Evolutionary conservation across 1,140 invertebrate genomes (phyloP).

Genomic region (Drosophila malerkotliana): DNA sequence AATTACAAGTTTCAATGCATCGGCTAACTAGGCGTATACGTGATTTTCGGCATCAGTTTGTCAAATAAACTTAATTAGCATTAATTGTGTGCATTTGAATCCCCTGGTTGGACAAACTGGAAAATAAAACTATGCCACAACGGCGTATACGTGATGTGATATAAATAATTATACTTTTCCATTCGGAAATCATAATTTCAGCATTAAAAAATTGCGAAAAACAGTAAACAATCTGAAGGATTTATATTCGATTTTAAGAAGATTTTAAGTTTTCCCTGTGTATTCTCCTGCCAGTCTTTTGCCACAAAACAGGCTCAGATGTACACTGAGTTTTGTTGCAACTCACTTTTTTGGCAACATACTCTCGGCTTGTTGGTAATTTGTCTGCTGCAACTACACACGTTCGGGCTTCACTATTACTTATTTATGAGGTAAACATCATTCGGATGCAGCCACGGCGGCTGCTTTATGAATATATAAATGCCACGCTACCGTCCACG

Average conservation of each 20-base stretch:
- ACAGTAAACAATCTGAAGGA: not conserved
- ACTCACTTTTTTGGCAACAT: slow-evolving; percentile 56
- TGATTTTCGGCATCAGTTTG: not conserved
- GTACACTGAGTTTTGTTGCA: too few species aligned
- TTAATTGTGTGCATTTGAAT: too few species aligned
- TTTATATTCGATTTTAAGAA: not conserved
- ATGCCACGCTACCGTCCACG: slow-evolving; percentile 35
- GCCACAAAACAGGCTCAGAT: too few species aligned
- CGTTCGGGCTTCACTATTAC: slow-evolving; percentile 78
- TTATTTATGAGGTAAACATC: slow-evolving; percentile 81
- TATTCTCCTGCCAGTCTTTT: too few species aligned
- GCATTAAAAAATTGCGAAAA: not conserved
- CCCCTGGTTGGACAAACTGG: slow-evolving; percentile 1
- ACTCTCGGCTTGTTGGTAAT: slow-evolving; percentile 59
- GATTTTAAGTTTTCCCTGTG: not conserved
- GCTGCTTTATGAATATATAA: slow-evolving; percentile 71
- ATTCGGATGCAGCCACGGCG: slow-evolving; percentile 65
- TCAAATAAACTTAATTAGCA: too few species aligned
- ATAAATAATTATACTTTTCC: not conserved
- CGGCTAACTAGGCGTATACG: not conserved
- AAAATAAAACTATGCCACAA: too few species aligned
- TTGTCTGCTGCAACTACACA: slow-evolving; percentile 61
- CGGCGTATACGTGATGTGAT: not conserved
- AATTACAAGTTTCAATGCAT: not conserved
- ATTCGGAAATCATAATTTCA: not conserved